Conservation (phyloP, 2,113 vertebrate genomes). For the Rhagologus leucostigma region DNA sequence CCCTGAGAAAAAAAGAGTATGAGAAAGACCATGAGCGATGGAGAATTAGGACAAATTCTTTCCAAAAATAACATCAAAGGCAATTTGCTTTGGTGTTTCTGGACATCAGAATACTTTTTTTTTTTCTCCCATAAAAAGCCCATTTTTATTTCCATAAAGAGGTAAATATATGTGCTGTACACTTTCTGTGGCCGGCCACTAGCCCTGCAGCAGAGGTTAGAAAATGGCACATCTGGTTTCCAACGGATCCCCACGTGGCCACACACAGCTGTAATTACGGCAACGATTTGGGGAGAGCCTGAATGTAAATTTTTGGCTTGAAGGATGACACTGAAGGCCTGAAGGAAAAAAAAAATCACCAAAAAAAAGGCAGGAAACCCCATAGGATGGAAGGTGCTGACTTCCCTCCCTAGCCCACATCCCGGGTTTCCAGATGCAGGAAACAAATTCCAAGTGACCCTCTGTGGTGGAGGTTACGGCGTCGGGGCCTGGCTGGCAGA, state of each 20-base stretch:
- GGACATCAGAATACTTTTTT: background rate
- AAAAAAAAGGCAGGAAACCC: background rate
- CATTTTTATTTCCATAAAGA: background rate
- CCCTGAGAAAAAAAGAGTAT: background rate
- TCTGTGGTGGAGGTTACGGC: background rate
- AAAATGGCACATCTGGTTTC: background rate
- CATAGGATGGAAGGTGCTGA: background rate
- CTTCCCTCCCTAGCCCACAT: background rate
- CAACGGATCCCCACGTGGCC: background rate
- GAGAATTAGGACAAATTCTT: background rate
- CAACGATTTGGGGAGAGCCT: background rate
- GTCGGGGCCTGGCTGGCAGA: background rate
- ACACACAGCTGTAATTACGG: background rate
- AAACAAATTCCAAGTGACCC: background rate
- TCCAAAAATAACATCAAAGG: background rate
- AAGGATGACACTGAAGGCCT: background rate
- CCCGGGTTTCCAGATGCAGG: background rate
- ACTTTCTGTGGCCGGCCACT: background rate
- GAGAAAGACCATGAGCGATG: background rate
- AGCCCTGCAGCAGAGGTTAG: background rate
- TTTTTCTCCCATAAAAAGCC: rapidly evolving
- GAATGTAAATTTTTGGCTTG: background rate
- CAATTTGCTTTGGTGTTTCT: background rate
- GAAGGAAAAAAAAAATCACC: background rate
- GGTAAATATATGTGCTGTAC: background rate